Evolutionary conservation across 2,888 invertebrate genomes (phyloP), one percentile per base, ranked within the genome.

Genomic region (Coenonympha glycerion): DNA sequence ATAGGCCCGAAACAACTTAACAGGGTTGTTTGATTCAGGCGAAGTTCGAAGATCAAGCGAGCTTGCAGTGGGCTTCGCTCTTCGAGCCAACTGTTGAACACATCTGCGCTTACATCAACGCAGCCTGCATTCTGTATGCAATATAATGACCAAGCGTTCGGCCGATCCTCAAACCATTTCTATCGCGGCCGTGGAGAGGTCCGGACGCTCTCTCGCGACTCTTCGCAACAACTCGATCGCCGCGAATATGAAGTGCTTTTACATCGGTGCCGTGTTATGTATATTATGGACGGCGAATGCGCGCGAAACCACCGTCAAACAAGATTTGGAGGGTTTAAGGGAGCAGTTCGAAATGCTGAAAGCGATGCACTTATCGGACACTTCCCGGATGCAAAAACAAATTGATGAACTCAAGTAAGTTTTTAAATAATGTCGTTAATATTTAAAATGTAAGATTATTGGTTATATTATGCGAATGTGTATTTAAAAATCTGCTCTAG

Each of bases 21-120:
- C 33, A 16, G 8, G 9, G 8, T 15, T 9, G 15, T 9, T 16
- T 6, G 6, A 9, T 9, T 16, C 15, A 13, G 3, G 6, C 15
- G 31, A 6, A 15, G 31, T 15, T n/a, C n/a, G 31, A 6, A 30
- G 30, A 30, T 30, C 11, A 28, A 28, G 13, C 40, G 15, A 18
- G 53, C 48, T 48, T 42, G 22, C 37, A 46, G 52, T 15, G 48
- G 40, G 55, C 52, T 62, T 61, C 57, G 58, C 66, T 66, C 64
- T 68, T 64, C 62, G 55, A 69, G 68, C 74, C 84, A 83, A 83
- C 83, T 84, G 82, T 82, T 82, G 81, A 77, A 61, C 74, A 67
- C 84, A 85, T 83, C 82, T 85, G 84, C 80, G 73, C 71, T 57
- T 56, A 40, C 31, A n/a, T n/a, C 52, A 55, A 41, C 64, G 61